These are phyloP conservation scores for Aethes cnicana DNA, from an alignment of 2,888 invertebrate genomes.

Conservation along the genomic window DNA sequence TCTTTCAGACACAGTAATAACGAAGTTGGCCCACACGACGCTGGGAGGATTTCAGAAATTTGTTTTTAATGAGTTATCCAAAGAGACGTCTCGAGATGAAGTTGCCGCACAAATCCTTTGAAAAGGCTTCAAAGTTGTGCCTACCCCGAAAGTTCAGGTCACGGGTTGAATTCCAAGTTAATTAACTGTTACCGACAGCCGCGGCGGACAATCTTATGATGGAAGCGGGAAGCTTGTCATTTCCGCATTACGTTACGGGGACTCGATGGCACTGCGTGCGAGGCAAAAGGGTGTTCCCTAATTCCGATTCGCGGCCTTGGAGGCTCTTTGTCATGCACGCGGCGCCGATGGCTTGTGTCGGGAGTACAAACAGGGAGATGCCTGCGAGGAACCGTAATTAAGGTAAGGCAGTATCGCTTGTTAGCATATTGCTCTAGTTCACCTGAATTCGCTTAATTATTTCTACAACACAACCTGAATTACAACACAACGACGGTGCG, in stretches of 20 bases:
- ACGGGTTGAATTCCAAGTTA: conserved; percentile 31
- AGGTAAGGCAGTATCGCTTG: conserved; percentile 15
- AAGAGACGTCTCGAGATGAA: conserved; percentile 50
- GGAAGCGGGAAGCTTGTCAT: conserved; percentile 16
- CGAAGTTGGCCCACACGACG: conserved; percentile 38
- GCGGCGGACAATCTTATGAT: conserved; percentile 18
- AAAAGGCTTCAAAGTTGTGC: conserved; percentile 52
- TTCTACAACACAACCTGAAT: background rate
- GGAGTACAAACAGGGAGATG: conserved; percentile 22
- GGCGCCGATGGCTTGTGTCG: conserved; percentile 15
- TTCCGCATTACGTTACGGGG: conserved; percentile 8
- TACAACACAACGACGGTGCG: background rate
- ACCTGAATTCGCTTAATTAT: conserved; percentile 1
- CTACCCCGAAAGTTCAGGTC: conserved; percentile 31
- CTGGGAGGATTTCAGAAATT: conserved; percentile 48
- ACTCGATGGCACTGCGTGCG: background rate
- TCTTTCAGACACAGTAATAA: conserved; percentile 37
- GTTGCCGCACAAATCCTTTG: conserved; percentile 53
- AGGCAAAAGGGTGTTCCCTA: conserved; percentile 5
- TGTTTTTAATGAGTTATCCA: conserved; percentile 60
- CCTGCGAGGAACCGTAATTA: conserved; percentile 19
- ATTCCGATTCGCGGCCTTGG: conserved; percentile 18
- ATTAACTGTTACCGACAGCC: conserved; percentile 30
- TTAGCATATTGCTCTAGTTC: conserved; percentile 9
- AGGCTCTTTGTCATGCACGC: conserved; percentile 19